Evolutionary conservation across 2,888 invertebrate species (phyloP).

Genomic region (Parnassius smintheus): DNA sequence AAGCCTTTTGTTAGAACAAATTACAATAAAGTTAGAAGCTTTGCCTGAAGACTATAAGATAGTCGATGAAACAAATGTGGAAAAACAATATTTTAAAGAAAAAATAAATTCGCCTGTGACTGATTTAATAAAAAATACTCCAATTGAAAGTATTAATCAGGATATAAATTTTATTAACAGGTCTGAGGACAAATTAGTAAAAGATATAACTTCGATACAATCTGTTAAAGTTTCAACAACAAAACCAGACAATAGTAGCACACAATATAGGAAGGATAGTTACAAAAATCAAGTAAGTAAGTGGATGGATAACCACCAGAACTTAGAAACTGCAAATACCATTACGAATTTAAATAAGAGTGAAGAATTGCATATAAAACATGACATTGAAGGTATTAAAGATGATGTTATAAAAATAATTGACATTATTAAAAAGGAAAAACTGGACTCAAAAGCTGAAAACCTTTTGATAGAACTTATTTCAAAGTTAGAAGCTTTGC

Average conservation of each 20-base stretch:
- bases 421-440: constrained; percentile 9
- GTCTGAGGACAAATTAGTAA: constrained; percentile 43
- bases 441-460: constrained; percentile 12
- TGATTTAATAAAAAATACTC: constrained; percentile 28
- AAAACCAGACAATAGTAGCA: neutral
- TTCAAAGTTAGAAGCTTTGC: constrained; percentile 14
- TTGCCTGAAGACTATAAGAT: constrained; percentile 1
- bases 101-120: constrained; percentile 29
- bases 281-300: neutral
- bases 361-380: constrained; percentile 29
- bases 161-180: constrained; percentile 36
- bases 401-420: constrained; percentile 19
- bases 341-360: constrained; percentile 30
- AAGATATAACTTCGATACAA: constrained; percentile 28
- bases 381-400: neutral
- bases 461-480: constrained; percentile 15
- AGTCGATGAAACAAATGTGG: neutral
- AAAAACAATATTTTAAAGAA: constrained; percentile 39
- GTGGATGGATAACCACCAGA: too few relatives aligned
- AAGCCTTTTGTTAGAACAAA: constrained; percentile 10
- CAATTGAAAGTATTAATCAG: constrained; percentile 35
- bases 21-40: constrained; percentile 14
- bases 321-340: constrained; percentile 1
- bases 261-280: neutral
- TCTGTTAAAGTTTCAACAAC: neutral